These are phyloP conservation scores for Nyctereutes procyonoides DNA, from an alignment of 2,113 vertebrate species.

Conservation along the genomic window DNA sequence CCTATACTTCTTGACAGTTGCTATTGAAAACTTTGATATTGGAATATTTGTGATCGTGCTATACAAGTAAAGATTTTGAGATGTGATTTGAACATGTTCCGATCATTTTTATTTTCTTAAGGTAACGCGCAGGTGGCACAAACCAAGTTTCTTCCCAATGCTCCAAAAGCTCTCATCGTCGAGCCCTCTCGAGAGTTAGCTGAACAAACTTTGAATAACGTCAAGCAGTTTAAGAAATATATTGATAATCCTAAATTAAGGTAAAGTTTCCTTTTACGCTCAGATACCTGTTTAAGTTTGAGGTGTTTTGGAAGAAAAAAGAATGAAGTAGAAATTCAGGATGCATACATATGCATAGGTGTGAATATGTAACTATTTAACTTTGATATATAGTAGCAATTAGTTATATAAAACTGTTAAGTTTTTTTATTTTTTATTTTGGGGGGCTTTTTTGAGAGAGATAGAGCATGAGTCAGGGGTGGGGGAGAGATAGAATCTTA, in stretches of 20 bases:
- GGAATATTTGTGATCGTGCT: rapidly evolving
- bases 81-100: background rate
- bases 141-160: conserved; percentile 90
- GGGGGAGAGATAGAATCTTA: background rate
- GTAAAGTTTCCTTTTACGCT: conserved; percentile 80
- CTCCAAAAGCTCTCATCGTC: conserved; percentile 96
- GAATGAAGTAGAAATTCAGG: background rate
- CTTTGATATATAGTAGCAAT: background rate
- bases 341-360: background rate
- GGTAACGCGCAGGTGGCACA: conserved; percentile 94
- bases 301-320: background rate
- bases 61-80: background rate
- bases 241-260: conserved; percentile 96
- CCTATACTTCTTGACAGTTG: background rate
- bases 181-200: conserved; percentile 97
- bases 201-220: conserved; percentile 96
- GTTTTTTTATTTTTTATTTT: background rate
- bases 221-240: conserved; percentile 96
- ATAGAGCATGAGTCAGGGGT: background rate
- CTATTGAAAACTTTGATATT: background rate
- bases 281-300: background rate
- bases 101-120: conserved; percentile 70
- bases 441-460: background rate
- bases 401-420: background rate
- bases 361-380: background rate